A percentile compares a stretch with the other conserved stretches of the same genome.
Evolutionary conservation across 1,140 invertebrate species (phyloP).

Genomic region (Drosophila nebulosa): DNA sequence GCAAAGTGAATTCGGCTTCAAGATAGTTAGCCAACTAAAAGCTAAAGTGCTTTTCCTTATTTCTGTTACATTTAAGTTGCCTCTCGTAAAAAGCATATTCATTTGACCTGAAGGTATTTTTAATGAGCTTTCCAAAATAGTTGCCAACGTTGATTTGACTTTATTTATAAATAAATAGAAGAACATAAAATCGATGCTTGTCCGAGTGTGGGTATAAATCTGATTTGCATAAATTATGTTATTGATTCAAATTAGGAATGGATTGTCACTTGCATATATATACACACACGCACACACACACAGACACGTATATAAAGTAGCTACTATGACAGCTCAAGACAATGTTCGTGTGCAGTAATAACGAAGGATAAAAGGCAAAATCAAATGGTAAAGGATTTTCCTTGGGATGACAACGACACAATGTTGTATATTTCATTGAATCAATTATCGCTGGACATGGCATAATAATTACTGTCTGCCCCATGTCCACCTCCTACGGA

Average conservation of each 20-base stretch:
- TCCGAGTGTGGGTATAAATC: not conserved
- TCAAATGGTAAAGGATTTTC: not conserved
- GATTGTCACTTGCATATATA: not conserved
- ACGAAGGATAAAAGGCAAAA: not conserved
- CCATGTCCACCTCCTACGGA: slow-evolving; percentile 7
- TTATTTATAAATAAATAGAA: not conserved
- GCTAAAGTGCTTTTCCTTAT: too few species aligned
- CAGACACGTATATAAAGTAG: not conserved
- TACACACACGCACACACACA: not conserved
- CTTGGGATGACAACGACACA: slow-evolving; percentile 18
- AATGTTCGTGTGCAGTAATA: not conserved
- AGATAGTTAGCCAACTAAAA: too few species aligned
- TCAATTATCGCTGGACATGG: slow-evolving; percentile 79
- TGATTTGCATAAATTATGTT: not conserved
- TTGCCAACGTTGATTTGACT: too few species aligned
- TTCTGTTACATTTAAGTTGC: too few species aligned
- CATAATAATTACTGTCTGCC: slow-evolving; percentile 78
- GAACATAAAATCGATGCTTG: not conserved
- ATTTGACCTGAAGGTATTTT: too few species aligned
- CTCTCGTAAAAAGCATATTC: too few species aligned
- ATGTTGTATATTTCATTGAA: slow-evolving; percentile 70
- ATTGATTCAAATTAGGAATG: not conserved
- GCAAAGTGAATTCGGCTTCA: too few species aligned
- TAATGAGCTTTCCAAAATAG: too few species aligned
- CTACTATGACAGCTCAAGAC: not conserved